A percentile compares a stretch with the other conserved stretches of the same genome.
These are phyloP conservation scores for Merops nubicus DNA, from an alignment of 2,113 vertebrate species.

Conservation along the genomic window DNA sequence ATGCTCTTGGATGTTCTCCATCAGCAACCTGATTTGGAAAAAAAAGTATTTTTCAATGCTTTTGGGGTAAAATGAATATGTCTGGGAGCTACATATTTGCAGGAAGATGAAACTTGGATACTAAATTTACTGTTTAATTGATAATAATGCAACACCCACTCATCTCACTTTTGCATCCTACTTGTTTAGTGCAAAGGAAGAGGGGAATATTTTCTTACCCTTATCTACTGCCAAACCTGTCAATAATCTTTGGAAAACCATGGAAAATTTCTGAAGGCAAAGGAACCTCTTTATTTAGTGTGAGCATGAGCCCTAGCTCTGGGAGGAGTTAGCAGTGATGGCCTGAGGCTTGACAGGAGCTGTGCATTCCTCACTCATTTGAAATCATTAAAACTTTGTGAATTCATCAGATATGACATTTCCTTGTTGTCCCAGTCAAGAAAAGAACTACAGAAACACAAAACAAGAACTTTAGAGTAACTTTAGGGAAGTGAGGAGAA, in stretches of 20 bases:
- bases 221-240: too few species aligned
- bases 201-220: not conserved
- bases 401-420: not conserved
- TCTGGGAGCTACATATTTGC: not conserved
- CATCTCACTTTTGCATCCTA: not conserved
- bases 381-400: not conserved
- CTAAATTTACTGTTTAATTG: not conserved
- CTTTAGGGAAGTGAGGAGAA: not conserved
- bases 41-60: not conserved
- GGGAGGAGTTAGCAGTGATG: not conserved
- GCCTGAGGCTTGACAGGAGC: not conserved
- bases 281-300: not conserved
- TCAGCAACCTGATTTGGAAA: not conserved
- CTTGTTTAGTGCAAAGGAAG: not conserved
- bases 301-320: too few species aligned
- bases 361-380: not conserved
- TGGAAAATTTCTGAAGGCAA: not conserved
- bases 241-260: not conserved
- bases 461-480: not conserved
- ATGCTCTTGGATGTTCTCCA: not conserved
- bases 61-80: not conserved
- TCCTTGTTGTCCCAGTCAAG: not conserved
- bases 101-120: not conserved
- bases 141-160: fast-evolving
- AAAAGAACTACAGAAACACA: not conserved